Conservation (phyloP, 1,140 invertebrate species). For the Epicauta chinensis region DNA sequence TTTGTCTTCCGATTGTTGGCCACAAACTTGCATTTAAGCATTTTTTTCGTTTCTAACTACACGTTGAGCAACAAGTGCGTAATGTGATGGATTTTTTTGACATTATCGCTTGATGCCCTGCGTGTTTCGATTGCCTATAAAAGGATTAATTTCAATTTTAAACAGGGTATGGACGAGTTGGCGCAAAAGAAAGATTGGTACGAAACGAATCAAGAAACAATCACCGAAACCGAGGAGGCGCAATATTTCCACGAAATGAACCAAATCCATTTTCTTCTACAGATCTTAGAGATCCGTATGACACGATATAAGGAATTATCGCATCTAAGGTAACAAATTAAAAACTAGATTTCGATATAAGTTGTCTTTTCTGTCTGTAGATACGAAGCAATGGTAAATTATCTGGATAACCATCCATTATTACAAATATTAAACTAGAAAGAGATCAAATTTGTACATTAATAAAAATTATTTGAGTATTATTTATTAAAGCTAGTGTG, state of each 20-base stretch:
- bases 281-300: slow-evolving; percentile 44
- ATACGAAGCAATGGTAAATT: slow-evolving; percentile 20
- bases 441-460: background rate
- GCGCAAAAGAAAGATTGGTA: slow-evolving; percentile 37
- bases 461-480: background rate
- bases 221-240: slow-evolving; percentile 43
- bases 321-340: slow-evolving; percentile 33
- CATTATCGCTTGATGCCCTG: too few relatives aligned
- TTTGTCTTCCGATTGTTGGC: too few relatives aligned
- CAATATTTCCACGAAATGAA: slow-evolving; percentile 40
- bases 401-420: slow-evolving; percentile 24
- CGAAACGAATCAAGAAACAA: slow-evolving; percentile 37
- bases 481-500: background rate
- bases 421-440: slow-evolving; percentile 1
- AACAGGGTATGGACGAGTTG: slow-evolving; percentile 24
- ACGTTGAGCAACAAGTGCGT: too few relatives aligned
- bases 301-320: slow-evolving; percentile 41
- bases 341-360: background rate
- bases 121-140: too few relatives aligned
- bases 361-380: background rate
- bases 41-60: too few relatives aligned
- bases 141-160: slow-evolving; percentile 14
- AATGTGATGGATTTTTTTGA: too few relatives aligned
- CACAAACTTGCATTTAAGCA: too few relatives aligned
- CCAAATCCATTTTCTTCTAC: slow-evolving; percentile 41